phyloP scores from a whole-genome alignment of 2,113 vertebrate species.

The Paralichthys olivaceus region DNA sequence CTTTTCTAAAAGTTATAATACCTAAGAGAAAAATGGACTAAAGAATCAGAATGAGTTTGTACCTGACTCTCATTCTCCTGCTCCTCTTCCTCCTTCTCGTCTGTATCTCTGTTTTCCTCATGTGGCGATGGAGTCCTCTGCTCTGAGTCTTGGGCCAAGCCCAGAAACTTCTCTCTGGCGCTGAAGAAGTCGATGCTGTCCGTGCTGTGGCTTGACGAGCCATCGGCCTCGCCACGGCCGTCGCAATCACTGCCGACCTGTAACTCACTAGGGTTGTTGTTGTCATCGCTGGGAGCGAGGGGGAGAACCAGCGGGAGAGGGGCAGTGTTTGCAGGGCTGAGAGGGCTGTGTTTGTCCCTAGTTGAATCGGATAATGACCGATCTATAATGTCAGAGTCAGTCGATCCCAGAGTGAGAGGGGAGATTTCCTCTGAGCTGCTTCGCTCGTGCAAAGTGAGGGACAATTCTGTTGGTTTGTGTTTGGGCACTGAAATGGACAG shows the following conservation, averaged over 20 bases:
- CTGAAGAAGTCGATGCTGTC: constrained; percentile 96
- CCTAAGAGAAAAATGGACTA: no score
- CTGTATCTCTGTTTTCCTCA: constrained; percentile 78
- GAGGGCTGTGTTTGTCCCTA: constrained; percentile 27
- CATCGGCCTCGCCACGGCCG: constrained; percentile 49
- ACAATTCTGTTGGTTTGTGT: constrained; percentile 41
- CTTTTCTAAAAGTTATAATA: neutral
- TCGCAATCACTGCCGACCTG: neutral
- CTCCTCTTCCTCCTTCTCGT: constrained; percentile 74
- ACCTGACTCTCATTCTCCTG: constrained; percentile 40
- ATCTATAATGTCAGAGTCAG: constrained; percentile 40
- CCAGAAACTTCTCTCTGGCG: constrained; percentile 93
- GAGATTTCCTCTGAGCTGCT: constrained; percentile 61
- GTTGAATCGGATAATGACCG: constrained; percentile 43
- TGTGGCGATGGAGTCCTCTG: constrained; percentile 65
- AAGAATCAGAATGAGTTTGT: neutral
- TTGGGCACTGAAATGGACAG: constrained; percentile 37
- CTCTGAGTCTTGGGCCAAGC: constrained; percentile 90
- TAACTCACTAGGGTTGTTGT: constrained; percentile 66
- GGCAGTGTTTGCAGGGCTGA: constrained; percentile 1
- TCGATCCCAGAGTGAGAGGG: constrained; percentile 47
- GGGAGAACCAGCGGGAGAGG: neutral
- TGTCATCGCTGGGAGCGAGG: constrained; percentile 46
- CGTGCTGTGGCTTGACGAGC: constrained; percentile 82
- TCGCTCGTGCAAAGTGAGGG: constrained; percentile 37